phyloP scores from a whole-genome alignment of 1,140 invertebrate genomes.

The Probaryconus sp. region DNA sequence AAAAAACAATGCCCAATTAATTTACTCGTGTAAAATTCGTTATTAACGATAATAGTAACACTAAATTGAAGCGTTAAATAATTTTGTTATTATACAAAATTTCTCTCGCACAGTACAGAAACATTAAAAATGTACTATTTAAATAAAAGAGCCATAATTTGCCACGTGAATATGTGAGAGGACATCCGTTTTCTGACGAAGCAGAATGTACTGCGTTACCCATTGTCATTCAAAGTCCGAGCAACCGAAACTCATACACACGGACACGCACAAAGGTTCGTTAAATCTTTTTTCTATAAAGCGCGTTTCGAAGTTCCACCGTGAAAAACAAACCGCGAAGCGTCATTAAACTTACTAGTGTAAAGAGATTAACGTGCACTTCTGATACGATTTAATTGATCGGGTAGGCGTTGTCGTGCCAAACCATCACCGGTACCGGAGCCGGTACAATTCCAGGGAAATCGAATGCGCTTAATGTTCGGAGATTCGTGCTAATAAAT shows the following conservation, averaged over 20 bases:
- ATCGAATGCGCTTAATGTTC: conserved; percentile 63
- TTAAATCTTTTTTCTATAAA: conserved; percentile 41
- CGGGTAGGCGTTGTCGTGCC: conserved; percentile 47
- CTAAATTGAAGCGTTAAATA: too few species aligned
- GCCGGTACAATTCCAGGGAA: conserved; percentile 25
- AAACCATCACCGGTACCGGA: conserved; percentile 45
- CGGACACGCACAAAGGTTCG: conserved; percentile 33
- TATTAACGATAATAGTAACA: too few species aligned
- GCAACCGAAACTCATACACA: too few species aligned
- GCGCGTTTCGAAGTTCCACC: not conserved
- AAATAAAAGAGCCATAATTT: conserved; percentile 18
- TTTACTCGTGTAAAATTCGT: too few species aligned
- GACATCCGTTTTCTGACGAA: conserved; percentile 7
- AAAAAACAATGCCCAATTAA: too few species aligned
- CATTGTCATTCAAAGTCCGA: not conserved
- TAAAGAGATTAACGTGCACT: conserved; percentile 48
- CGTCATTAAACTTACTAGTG: conserved; percentile 47
- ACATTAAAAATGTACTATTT: too few species aligned
- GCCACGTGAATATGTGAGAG: not conserved
- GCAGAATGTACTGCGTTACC: not conserved
- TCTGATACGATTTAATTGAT: conserved; percentile 62
- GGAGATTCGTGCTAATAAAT: conserved; percentile 65
- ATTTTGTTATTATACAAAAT: too few species aligned
- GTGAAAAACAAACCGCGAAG: conserved; percentile 38
- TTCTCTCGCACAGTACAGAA: too few species aligned